phyloP scores from a whole-genome alignment of 2,888 invertebrate species.

The Eurytoma adleriae region DNA sequence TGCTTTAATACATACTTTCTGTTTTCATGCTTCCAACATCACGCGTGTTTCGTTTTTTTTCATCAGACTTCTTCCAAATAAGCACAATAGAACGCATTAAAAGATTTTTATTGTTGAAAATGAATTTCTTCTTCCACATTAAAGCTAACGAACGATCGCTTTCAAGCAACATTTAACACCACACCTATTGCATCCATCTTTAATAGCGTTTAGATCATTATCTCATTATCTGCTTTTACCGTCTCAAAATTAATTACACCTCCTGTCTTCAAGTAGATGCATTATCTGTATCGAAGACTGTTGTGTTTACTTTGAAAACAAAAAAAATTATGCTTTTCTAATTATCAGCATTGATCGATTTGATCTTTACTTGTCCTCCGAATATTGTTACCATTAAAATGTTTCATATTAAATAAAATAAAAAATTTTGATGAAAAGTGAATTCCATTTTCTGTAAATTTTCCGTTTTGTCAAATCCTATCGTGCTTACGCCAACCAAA shows the following conservation, averaged over 20 bases:
- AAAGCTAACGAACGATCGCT: slow-evolving; percentile 63
- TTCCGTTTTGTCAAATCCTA: slow-evolving; percentile 2
- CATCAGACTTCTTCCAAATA: slow-evolving; percentile 51
- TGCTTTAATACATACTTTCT: slow-evolving; percentile 55
- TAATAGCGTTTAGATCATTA: slow-evolving; percentile 53
- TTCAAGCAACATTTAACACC: slow-evolving; percentile 53
- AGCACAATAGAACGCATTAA: slow-evolving; percentile 48
- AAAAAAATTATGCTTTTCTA: slow-evolving; percentile 30
- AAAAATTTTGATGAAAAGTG: slow-evolving; percentile 1
- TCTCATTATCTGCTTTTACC: slow-evolving; percentile 58
- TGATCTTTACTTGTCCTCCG: slow-evolving; percentile 24
- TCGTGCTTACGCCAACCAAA: slow-evolving; percentile 20
- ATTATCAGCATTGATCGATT: slow-evolving; percentile 40
- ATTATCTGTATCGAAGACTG: slow-evolving; percentile 34
- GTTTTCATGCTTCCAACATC: slow-evolving; percentile 58
- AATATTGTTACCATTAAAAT: slow-evolving; percentile 23
- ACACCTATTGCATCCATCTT: slow-evolving; percentile 39
- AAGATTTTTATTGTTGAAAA: slow-evolving; percentile 20
- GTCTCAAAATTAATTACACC: slow-evolving; percentile 37
- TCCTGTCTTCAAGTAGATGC: slow-evolving; percentile 47
- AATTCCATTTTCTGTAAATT: slow-evolving; percentile 4
- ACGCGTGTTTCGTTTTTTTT: slow-evolving; percentile 46
- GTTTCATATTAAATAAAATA: background rate
- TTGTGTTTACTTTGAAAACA: slow-evolving; percentile 24
- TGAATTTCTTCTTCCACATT: slow-evolving; percentile 24